phyloP scores from a whole-genome alignment of 2,113 vertebrate species.

The Solenodon paradoxus region DNA sequence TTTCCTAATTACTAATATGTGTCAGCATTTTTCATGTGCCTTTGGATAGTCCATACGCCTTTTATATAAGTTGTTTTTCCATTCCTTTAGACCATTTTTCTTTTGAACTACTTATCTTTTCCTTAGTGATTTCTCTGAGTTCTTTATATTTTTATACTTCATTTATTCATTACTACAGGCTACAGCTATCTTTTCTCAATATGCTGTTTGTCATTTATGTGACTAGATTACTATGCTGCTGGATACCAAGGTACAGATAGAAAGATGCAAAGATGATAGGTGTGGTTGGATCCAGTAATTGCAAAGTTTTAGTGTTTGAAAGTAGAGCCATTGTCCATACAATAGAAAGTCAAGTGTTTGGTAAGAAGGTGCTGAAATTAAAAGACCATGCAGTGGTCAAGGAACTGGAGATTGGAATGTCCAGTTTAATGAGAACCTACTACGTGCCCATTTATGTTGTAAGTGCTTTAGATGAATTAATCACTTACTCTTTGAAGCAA shows the following conservation, averaged over 20 bases:
- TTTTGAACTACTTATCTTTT: neutral
- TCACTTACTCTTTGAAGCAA: neutral
- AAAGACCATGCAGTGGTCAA: too few relatives aligned
- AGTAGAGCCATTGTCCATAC: neutral
- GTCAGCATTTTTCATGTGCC: neutral
- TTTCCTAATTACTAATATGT: neutral
- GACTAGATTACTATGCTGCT: neutral
- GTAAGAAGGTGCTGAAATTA: neutral
- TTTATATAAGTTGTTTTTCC: neutral
- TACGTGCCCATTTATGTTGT: neutral
- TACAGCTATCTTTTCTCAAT: neutral
- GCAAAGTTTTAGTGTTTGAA: neutral
- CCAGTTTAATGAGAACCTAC: neutral
- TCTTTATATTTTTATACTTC: neutral
- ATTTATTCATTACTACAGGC: neutral
- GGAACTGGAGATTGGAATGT: neutral
- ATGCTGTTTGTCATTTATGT: neutral
- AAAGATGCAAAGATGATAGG: neutral
- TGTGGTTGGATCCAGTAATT: neutral
- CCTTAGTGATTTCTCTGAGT: neutral
- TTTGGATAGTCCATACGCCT: neutral
- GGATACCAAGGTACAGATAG: neutral
- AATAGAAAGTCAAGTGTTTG: neutral
- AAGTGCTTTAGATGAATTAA: neutral
- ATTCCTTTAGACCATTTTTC: neutral